Conservation (phyloP, 92 coral and sea anemone genomes). For the Montipora capitata region DNA sequence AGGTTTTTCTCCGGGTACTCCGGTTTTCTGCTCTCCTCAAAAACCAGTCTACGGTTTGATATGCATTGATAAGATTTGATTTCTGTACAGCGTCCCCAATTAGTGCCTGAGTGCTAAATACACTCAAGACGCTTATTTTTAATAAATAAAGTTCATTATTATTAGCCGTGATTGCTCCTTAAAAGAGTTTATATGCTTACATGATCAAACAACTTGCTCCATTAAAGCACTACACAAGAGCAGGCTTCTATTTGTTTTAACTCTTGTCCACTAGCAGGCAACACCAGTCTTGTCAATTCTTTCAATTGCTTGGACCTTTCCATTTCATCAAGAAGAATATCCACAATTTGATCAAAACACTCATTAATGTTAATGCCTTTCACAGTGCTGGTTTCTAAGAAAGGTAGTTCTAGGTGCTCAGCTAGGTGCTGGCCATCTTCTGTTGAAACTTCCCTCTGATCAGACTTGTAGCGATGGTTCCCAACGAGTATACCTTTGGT, state of each 20-base stretch:
- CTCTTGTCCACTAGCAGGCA: constrained; percentile 58
- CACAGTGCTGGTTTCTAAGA: constrained; percentile 83
- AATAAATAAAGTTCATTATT: no score
- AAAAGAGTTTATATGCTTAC: no score
- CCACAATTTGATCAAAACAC: constrained; percentile 90
- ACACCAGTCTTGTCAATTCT: constrained; percentile 28
- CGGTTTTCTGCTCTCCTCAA: no score
- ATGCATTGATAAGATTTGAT: no score
- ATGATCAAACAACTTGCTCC: no score
- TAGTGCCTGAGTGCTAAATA: no score
- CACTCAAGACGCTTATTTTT: no score
- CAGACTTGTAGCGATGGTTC: constrained; percentile 83
- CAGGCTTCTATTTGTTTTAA: constrained; percentile 20
- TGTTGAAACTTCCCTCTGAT: constrained; percentile 75
- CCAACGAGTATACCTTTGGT: constrained; percentile 82
- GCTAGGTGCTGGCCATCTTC: constrained; percentile 84
- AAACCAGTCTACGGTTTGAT: no score
- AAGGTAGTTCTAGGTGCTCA: constrained; percentile 62
- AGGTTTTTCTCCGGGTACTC: no score
- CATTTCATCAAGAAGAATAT: constrained; percentile 53
- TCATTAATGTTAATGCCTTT: constrained; percentile 76
- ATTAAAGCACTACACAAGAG: constrained; percentile 29
- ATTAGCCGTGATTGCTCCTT: no score
- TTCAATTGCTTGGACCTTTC: constrained; percentile 44
- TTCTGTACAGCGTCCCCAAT: no score